A percentile compares a stretch with the other conserved stretches of the same genome.
These are phyloP conservation scores for Chanos chanos DNA, from an alignment of 2,797 vertebrate species.

Conservation along the genomic window DNA sequence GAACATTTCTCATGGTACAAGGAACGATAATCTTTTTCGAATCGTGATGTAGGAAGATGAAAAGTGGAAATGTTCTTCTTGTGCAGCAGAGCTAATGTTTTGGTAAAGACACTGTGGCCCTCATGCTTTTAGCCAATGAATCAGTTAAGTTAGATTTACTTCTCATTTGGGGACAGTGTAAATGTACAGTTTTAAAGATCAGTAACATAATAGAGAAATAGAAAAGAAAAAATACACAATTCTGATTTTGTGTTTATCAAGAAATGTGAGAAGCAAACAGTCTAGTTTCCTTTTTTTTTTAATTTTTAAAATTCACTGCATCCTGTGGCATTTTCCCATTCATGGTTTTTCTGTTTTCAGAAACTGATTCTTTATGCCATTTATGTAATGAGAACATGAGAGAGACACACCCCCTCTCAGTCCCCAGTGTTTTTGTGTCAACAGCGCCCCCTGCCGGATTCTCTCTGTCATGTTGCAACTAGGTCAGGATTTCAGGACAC, in stretches of 20 bases:
- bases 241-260: neutral
- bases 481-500: no score
- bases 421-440: slow-evolving; percentile 64
- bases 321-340: neutral
- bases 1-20: neutral
- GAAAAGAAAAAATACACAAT: neutral
- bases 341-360: slow-evolving; percentile 18
- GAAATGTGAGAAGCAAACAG: neutral
- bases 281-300: neutral
- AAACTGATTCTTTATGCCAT: neutral
- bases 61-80: slow-evolving; percentile 10
- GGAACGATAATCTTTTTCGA: slow-evolving; percentile 17
- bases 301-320: neutral
- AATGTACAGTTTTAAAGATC: neutral
- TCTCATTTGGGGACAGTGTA: neutral
- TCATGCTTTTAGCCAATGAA: neutral
- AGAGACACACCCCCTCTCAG: no score
- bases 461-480: slow-evolving; percentile 29
- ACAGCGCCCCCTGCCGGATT: slow-evolving; percentile 71
- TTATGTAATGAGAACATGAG: neutral
- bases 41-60: neutral
- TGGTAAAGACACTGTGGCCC: no score
- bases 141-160: neutral
- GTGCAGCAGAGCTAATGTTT: slow-evolving; percentile 20
- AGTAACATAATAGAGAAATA: neutral